Evolutionary conservation across 2,113 vertebrate species (phyloP).

Genomic region (Ornithorhynchus anatinus): DNA sequence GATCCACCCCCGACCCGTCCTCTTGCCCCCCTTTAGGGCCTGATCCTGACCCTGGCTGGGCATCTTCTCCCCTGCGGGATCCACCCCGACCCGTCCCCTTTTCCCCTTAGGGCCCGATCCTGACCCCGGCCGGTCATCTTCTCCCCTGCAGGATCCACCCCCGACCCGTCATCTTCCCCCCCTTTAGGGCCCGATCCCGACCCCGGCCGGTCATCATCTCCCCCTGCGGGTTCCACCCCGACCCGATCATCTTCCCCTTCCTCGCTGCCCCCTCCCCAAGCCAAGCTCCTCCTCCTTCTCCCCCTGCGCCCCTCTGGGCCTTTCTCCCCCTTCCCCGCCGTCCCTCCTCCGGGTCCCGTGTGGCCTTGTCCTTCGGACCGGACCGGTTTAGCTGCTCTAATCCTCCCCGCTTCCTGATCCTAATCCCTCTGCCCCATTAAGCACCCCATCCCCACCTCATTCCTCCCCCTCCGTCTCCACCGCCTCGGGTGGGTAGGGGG

Average conservation of each 20-base stretch:
- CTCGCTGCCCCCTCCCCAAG: neutral
- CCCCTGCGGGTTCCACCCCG: accelerated
- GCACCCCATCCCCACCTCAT: too few species aligned
- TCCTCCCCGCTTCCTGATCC: too few species aligned
- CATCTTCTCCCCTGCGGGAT: neutral
- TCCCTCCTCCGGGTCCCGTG: neutral
- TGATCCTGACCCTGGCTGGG: neutral
- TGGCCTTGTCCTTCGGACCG: too few species aligned
- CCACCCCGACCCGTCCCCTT: neutral
- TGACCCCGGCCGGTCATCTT: too few species aligned
- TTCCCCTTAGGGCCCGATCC: neutral
- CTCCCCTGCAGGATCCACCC: neutral
- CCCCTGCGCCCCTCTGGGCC: neutral
- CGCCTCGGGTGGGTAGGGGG: too few species aligned
- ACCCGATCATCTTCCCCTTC: accelerated
- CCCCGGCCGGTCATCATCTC: neutral
- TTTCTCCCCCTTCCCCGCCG: neutral
- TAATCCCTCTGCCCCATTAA: too few species aligned
- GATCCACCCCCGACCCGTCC: neutral
- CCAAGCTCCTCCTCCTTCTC: too few species aligned
- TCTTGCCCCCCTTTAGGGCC: neutral
- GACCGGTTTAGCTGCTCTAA: too few species aligned
- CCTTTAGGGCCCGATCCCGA: neutral
- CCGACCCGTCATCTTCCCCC: neutral
- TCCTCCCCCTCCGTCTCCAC: too few species aligned